These are phyloP conservation scores for Hiodon alosoides DNA, from an alignment of 2,113 vertebrate genomes.

Conservation along the genomic window DNA sequence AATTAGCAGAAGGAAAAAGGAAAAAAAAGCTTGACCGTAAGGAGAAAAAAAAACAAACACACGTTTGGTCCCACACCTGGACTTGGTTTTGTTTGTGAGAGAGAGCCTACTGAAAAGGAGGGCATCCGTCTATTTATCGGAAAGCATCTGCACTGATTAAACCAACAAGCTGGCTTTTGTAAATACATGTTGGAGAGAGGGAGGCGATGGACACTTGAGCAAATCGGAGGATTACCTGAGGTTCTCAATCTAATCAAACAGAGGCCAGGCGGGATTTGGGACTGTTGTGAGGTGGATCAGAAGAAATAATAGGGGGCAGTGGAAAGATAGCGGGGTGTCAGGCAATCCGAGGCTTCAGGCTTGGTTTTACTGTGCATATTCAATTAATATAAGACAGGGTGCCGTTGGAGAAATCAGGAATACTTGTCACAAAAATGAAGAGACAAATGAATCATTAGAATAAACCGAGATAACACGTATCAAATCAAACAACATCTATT, in stretches of 20 bases:
- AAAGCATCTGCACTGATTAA: slow-evolving; percentile 61
- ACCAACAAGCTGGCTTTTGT: slow-evolving; percentile 64
- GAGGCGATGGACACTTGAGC: slow-evolving; percentile 63
- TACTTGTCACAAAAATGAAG: slow-evolving; percentile 14
- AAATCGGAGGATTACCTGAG: slow-evolving; percentile 74
- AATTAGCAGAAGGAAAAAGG: slow-evolving; percentile 34
- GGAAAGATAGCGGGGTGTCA: slow-evolving; percentile 63
- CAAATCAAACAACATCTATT: not conserved
- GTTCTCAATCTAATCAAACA: slow-evolving; percentile 79
- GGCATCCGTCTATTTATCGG: slow-evolving; percentile 46
- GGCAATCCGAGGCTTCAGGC: slow-evolving; percentile 65
- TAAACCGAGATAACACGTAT: not conserved
- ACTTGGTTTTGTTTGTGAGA: slow-evolving; percentile 27
- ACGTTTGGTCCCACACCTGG: slow-evolving; percentile 37
- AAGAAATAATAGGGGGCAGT: slow-evolving; percentile 70
- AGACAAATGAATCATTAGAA: slow-evolving; percentile 16
- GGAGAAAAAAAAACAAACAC: not conserved
- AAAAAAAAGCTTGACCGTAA: slow-evolving; percentile 20
- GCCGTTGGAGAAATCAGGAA: not conserved
- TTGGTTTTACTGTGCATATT: slow-evolving; percentile 52
- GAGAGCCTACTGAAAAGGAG: slow-evolving; percentile 13
- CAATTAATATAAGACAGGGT: slow-evolving; percentile 22
- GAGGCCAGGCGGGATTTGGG: slow-evolving; percentile 72
- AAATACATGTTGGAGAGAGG: slow-evolving; percentile 60
- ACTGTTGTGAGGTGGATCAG: slow-evolving; percentile 67